Evolutionary conservation across 1,140 invertebrate genomes (phyloP).

Genomic region (Zaprionus davidi): DNA sequence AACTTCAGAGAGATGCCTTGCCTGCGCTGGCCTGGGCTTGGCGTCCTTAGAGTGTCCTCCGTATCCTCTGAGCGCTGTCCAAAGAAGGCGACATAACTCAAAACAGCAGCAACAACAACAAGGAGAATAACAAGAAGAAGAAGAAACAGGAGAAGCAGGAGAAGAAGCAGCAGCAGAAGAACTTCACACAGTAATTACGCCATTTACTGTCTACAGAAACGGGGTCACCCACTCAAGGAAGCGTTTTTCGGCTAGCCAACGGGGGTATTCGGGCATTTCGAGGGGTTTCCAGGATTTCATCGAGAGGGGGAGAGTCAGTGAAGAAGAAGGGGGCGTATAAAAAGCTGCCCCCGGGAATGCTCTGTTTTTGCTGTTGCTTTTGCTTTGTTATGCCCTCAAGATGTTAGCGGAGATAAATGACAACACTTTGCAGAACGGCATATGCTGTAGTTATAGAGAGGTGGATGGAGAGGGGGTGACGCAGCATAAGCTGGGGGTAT

Average conservation of each 20-base stretch:
- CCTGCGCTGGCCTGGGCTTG: background rate
- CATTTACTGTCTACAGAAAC: slow-evolving; percentile 75
- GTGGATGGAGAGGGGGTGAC: background rate
- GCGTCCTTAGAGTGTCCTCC: slow-evolving; percentile 31
- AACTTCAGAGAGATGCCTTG: slow-evolving; percentile 31
- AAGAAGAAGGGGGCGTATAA: background rate
- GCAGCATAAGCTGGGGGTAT: slow-evolving; percentile 47
- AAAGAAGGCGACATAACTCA: slow-evolving; percentile 69
- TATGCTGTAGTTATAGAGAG: slow-evolving; percentile 35
- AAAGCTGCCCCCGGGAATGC: slow-evolving; percentile 32
- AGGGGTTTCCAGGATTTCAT: background rate
- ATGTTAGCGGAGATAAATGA: slow-evolving; percentile 77
- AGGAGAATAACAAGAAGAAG: background rate
- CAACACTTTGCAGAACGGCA: slow-evolving; percentile 65
- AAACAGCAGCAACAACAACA: slow-evolving; percentile 51
- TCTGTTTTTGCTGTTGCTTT: slow-evolving; percentile 30
- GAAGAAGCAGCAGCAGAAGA: slow-evolving; percentile 7
- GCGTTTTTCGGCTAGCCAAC: slow-evolving; percentile 54
- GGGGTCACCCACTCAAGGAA: slow-evolving; percentile 74
- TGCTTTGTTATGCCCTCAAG: slow-evolving; percentile 65
- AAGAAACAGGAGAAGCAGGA: background rate
- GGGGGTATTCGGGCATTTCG: slow-evolving; percentile 18
- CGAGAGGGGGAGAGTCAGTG: background rate
- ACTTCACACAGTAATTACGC: slow-evolving; percentile 80
- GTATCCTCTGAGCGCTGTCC: slow-evolving; percentile 29